Evolutionary conservation across 2,888 invertebrate species (phyloP).

Genomic region (Acrobasis suavella): DNA sequence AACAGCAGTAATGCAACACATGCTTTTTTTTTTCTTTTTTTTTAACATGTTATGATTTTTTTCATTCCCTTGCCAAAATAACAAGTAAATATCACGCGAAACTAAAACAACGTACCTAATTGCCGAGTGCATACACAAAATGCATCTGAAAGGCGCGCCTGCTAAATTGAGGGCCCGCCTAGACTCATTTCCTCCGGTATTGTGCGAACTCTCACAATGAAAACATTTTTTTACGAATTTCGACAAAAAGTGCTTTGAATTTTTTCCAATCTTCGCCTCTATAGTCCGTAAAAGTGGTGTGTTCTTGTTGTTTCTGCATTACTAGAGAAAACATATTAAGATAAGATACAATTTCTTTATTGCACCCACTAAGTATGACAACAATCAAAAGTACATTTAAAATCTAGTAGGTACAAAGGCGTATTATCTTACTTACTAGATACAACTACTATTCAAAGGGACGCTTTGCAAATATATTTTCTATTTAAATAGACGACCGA

Average conservation of each 20-base stretch:
- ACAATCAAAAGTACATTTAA: no score
- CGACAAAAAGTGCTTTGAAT: constrained; percentile 81
- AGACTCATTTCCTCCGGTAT: constrained; percentile 57
- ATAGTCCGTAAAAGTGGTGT: constrained; percentile 61
- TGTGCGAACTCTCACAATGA: constrained; percentile 79
- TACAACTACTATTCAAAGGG: no score
- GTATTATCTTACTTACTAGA: no score
- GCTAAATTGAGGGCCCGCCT: constrained; percentile 22
- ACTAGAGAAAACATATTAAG: no score
- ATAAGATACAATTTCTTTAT: no score
- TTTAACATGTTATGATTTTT: no score
- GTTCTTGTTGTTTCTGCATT: constrained; percentile 21
- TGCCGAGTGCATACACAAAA: constrained; percentile 12
- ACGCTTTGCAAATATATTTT: no score
- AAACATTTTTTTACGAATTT: constrained; percentile 80
- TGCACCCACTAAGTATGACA: no score
- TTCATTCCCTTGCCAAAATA: background rate
- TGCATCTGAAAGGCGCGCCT: constrained; percentile 17
- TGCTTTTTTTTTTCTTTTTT: background rate
- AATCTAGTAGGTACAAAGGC: no score
- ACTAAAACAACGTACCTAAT: constrained; percentile 8
- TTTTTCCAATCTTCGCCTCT: constrained; percentile 50
- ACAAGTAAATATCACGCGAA: background rate
- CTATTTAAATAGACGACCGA: no score
- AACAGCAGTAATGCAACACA: no score